Percentiles rank a stretch among this genome's conserved stretches.
These are phyloP conservation scores for Masnerella sp. DNA, from an alignment of 2,888 invertebrate species.

Conservation along the genomic window DNA sequence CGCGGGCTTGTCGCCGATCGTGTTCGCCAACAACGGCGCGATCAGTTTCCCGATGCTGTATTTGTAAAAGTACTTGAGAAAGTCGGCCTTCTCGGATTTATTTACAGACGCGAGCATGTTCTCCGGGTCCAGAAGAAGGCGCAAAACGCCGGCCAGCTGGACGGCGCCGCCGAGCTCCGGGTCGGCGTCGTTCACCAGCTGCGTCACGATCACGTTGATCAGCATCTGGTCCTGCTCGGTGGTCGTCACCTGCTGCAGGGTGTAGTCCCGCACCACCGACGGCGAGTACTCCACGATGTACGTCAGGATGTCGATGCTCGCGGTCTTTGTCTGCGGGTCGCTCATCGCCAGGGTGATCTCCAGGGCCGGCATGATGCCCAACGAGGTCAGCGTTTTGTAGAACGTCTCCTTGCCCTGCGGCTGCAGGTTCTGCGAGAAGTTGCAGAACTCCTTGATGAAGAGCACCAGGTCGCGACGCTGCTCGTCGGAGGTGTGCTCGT, in stretches of 20 bases:
- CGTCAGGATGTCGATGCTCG: slow-evolving; percentile 98
- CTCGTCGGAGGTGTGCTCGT: slow-evolving; percentile 89
- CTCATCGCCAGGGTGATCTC: slow-evolving; percentile 95
- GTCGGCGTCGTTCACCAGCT: slow-evolving; percentile 98
- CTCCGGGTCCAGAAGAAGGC: slow-evolving; percentile 96
- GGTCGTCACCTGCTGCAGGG: slow-evolving; percentile 93
- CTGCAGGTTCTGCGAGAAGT: slow-evolving; percentile 98
- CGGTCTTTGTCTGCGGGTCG: slow-evolving; percentile 95
- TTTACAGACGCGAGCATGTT: slow-evolving; percentile 96
- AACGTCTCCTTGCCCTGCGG: slow-evolving; percentile 98
- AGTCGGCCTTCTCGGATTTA: slow-evolving; percentile 98
- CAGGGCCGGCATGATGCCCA: slow-evolving; percentile 92
- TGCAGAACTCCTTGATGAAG: slow-evolving; percentile 99
- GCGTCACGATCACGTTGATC: slow-evolving; percentile 97
- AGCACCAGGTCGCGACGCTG: slow-evolving; percentile 96
- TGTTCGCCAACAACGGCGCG: slow-evolving; percentile 96
- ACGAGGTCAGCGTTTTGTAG: slow-evolving; percentile 94
- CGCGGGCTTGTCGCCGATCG: slow-evolving; percentile 91
- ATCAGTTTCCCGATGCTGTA: slow-evolving; percentile 97
- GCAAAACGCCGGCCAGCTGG: slow-evolving; percentile 95
- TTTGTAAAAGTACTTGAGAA: slow-evolving; percentile 98
- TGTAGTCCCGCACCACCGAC: slow-evolving; percentile 97
- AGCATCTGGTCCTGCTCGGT: slow-evolving; percentile 96
- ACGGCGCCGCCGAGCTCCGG: slow-evolving; percentile 98
- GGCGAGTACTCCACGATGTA: slow-evolving; percentile 99